phyloP scores from a whole-genome alignment of 2,797 vertebrate genomes.

The Alfaro cultratus region DNA sequence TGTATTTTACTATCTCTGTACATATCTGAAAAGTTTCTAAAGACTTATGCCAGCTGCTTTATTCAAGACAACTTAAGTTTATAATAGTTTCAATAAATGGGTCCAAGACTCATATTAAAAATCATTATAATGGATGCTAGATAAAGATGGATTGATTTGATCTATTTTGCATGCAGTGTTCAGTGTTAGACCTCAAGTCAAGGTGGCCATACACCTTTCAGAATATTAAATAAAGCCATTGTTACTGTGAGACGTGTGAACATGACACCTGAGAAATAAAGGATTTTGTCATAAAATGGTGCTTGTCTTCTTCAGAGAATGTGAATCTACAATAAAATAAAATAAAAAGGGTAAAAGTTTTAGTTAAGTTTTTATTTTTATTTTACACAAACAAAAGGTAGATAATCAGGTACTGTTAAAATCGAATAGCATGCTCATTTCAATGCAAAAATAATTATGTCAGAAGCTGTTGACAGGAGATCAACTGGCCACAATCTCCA shows the following conservation, averaged over 20 bases:
- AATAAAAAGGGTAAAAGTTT: neutral
- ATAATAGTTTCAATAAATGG: neutral
- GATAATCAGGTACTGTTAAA: neutral
- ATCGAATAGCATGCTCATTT: neutral
- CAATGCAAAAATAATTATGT: neutral
- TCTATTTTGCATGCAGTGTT: slow-evolving; percentile 5
- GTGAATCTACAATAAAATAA: neutral
- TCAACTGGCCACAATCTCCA: neutral
- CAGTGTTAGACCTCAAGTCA: slow-evolving; percentile 13
- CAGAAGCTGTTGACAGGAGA: neutral
- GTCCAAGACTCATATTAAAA: neutral
- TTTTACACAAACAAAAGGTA: neutral
- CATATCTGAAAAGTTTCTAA: neutral
- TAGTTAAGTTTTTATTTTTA: neutral
- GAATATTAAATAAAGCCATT: slow-evolving; percentile 25
- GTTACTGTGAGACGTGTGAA: slow-evolving; percentile 28
- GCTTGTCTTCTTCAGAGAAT: neutral
- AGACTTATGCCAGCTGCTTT: neutral
- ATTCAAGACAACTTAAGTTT: neutral
- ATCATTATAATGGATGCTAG: neutral
- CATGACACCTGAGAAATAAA: slow-evolving; percentile 26
- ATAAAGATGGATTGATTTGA: neutral
- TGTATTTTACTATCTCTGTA: too few species aligned
- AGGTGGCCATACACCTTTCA: slow-evolving; percentile 42
- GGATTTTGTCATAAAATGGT: neutral